phyloP scores from a whole-genome alignment of 2,113 vertebrate genomes.

The Catharus minimus region DNA sequence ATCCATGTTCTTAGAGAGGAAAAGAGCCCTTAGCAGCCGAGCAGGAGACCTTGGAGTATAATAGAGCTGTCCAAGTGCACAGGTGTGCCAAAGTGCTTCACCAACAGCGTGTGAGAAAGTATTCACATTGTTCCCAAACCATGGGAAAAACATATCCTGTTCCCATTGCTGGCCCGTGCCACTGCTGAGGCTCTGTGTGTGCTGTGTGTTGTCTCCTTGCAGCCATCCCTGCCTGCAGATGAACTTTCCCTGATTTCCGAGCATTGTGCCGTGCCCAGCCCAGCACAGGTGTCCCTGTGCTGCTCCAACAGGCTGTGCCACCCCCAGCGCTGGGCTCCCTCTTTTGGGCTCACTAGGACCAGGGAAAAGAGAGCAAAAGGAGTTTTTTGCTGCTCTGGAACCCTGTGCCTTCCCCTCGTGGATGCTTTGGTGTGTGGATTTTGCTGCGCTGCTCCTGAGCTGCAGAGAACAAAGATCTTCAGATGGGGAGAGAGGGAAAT shows the following conservation, averaged over 20 bases:
- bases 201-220: not conserved
- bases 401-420: not conserved
- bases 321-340: rapidly evolving
- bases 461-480: not conserved
- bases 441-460: not conserved
- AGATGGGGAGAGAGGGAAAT: not conserved
- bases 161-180: not conserved
- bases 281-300: not conserved
- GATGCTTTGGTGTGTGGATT: not conserved
- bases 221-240: slow-evolving; percentile 19
- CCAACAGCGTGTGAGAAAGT: slow-evolving; percentile 59
- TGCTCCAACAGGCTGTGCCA: rapidly evolving
- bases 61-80: slow-evolving; percentile 44
- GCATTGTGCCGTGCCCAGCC: not conserved
- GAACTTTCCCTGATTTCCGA: slow-evolving; percentile 36
- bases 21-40: slow-evolving; percentile 66
- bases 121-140: slow-evolving; percentile 30
- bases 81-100: slow-evolving; percentile 70
- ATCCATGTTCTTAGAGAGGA: slow-evolving; percentile 71
- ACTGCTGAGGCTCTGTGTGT: not conserved
- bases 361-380: not conserved
- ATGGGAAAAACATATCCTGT: slow-evolving; percentile 39
- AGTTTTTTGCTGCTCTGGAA: not conserved
- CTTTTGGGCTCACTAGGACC: not conserved
- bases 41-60: slow-evolving; percentile 54